Base-by-base conservation (phyloP, 2,113 vertebrate species). In the Campylomormyrus tamandua region DNA sequence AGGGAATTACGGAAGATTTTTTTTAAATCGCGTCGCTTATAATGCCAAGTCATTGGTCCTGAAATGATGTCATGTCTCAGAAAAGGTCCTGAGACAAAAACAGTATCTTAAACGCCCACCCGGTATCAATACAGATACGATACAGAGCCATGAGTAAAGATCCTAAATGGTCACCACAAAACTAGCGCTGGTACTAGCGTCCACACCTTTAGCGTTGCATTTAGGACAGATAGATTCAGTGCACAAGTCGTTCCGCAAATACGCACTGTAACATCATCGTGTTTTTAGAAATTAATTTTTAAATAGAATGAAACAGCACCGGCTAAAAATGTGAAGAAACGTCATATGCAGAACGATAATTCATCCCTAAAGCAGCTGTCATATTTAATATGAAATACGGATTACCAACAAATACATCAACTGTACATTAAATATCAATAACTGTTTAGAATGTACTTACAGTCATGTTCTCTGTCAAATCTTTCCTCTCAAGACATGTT, bases 401-500 rank as follows among this genome's bases (percentile, higher is more conserved):
- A 86, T 74, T 24, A n/a, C 5, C 42, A 31, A 19, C 87, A 66
- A 88, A 80, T 3, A 62, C 21, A 88, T 31, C 6, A 49, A 53
- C 42, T 62, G 13, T 53, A 27, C 31, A 31, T 89, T 84, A 89
- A 84, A 45, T 48, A 83, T 19, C 10, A 83, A 89, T 46, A 84
- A 24, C 45, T 58, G 83, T n/a, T 39, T 53, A 27, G 21, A 83
- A 62, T 56, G 0, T 95, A 95, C 96, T 97, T 95, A 96, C 96
- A 93, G 96, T 94, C 95, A 96, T 96, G 93, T 93, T 96, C 92
- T 92, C 49, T 89, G 87, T 7, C 80, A 24, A 88, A 90, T 90
- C 87, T 93, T 91, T 88, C 62, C 89, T 92, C 94, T 96, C 97
- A 97, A 95, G 96, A 94, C 95, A 96, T 97, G 92, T 92, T 95